Percentiles rank a stretch among this genome's conserved stretches.
phyloP scores from a whole-genome alignment of 2,888 invertebrate genomes.

The Ormyrus thymus region DNA sequence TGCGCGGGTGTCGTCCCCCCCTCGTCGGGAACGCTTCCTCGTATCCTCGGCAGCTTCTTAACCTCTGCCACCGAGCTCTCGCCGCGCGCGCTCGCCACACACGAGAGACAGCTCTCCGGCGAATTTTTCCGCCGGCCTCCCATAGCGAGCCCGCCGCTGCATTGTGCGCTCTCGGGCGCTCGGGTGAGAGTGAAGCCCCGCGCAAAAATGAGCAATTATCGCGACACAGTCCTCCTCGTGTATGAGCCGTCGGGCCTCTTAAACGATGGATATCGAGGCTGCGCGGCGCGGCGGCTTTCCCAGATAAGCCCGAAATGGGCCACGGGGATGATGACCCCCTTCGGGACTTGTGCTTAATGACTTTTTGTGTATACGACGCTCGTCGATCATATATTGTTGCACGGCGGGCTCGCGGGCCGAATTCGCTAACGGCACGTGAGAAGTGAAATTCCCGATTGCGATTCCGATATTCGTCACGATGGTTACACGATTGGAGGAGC shows the following conservation, averaged over 20 bases:
- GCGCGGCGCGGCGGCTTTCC: not conserved
- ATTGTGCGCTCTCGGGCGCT: not conserved
- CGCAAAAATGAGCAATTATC: constrained; percentile 36
- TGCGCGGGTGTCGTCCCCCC: not conserved
- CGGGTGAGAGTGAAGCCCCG: not conserved
- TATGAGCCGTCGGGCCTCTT: constrained; percentile 2
- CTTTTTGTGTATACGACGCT: no score
- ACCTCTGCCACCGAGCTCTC: constrained; percentile 12
- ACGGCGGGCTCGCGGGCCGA: no score
- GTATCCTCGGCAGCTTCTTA: not conserved
- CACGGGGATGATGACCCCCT: constrained; percentile 9
- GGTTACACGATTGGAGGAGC: no score
- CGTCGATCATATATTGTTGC: no score
- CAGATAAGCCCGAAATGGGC: constrained; percentile 34
- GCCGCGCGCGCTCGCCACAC: not conserved
- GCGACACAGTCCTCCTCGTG: not conserved
- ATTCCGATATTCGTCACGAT: no score
- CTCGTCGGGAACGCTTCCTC: not conserved
- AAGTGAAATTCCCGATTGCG: no score
- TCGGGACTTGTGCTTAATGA: not conserved
- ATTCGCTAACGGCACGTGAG: no score
- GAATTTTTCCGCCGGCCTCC: not conserved
- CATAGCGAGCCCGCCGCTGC: constrained; percentile 7
- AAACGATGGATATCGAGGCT: constrained; percentile 30
- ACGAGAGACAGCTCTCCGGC: not conserved